phyloP scores from a whole-genome alignment of 2,113 vertebrate genomes.

The Rattus norvegicus region GRCr8 NC_086020.1:168753001-168753500 shows the following conservation, averaged over 20 bases:
- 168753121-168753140: not conserved
- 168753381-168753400: not conserved
- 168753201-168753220: not conserved
- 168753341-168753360: not conserved
- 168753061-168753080: not conserved
- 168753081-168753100: not conserved
- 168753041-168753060: constrained; percentile 3
- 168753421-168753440: not conserved
- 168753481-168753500: not conserved
- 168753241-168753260: not conserved
- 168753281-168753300: not conserved
- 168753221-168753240: not conserved
- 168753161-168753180: not conserved
- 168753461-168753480: constrained; percentile 7
- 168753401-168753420: constrained; percentile 51
- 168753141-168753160: not conserved
- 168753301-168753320: not conserved
- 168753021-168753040: constrained; percentile 69
- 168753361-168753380: not conserved
- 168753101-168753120: not conserved
- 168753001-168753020: constrained; percentile 68
- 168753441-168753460: not conserved
- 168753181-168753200: not conserved
- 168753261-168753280: not conserved
- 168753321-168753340: not conserved